Conservation (phyloP, 2,113 vertebrate species). For the Hipposideros armiger region DNA sequence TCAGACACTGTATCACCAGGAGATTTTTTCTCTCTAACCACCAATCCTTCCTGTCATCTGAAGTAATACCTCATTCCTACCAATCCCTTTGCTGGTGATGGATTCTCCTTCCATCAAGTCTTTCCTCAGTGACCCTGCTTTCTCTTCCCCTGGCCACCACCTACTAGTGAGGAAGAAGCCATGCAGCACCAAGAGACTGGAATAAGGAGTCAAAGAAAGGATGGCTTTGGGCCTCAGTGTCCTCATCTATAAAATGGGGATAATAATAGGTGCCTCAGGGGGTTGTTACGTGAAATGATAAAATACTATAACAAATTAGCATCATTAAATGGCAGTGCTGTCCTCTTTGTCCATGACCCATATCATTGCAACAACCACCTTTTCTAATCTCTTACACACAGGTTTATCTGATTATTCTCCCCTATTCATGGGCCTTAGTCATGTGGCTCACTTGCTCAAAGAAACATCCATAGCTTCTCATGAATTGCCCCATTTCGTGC, state of each 20-base stretch:
- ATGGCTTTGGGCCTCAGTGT: neutral
- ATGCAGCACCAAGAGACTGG: neutral
- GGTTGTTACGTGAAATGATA: neutral
- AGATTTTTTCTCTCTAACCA: neutral
- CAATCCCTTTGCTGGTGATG: neutral
- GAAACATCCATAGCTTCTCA: neutral
- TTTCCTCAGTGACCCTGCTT: neutral
- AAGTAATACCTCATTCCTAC: neutral
- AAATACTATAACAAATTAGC: neutral
- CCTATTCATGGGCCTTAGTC: neutral
- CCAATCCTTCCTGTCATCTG: neutral
- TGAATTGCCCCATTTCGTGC: neutral
- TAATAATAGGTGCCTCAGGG: too few species aligned
- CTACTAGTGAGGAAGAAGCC: neutral
- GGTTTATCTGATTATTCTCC: neutral
- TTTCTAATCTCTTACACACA: neutral
- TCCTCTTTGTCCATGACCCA: neutral
- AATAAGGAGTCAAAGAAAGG: neutral
- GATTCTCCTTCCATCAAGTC: neutral
- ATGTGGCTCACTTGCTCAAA: neutral
- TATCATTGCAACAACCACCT: neutral
- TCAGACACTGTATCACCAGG: neutral
- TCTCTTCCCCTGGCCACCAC: neutral
- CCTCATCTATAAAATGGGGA: neutral
- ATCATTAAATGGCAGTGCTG: neutral